Base-by-base conservation (phyloP, 1,140 invertebrate genomes). In the Sipha flava region DNA sequence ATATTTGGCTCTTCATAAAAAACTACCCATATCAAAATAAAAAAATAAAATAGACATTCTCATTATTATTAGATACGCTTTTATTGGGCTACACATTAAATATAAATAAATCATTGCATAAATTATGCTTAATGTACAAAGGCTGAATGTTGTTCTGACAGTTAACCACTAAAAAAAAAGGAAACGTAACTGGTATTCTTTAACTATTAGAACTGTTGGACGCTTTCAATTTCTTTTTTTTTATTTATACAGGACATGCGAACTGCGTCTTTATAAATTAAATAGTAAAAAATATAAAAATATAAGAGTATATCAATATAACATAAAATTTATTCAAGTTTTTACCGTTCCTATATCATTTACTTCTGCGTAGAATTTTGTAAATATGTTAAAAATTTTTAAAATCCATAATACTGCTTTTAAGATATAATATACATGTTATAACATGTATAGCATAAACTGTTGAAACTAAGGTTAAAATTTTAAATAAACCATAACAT, bases 221-320 rank as follows among this genome's bases (percentile, higher is more conserved):
- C 34, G 64, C 23, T 66, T 66, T 49, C 45, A 31, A 52, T 72
- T 72, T 72, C 16, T n/a, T 52, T 49, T 72, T 34, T 26, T 47
- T 72, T 72, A 72, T 72, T 72, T 49, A 49, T 72, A 18, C 68
- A 52, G 29, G n/a, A 72, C 68, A 72, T 31, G 68, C 68, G n/a
- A 72, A 34, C 31, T 34, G 29, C 14, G 29, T 18, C 14, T 31
- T n/a, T 49, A 49, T 31, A 72, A 72, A 66, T 16, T 14, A 37
- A 66, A 66, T 6, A 3, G 12, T 4, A 1, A 43, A 66, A 66
- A 3, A 7, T 4, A 1, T 23, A 66, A 66, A 66, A 43, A 43
- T 10, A 66, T 26, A 66, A 66, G 21, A 43, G 26, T 66, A 66
- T 3, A 43, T 16, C 34, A 66, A 26, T 66, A 66, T 2, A 14